Evolutionary conservation across 2,113 vertebrate genomes (phyloP).

Genomic region (Passer domesticus): DNA sequence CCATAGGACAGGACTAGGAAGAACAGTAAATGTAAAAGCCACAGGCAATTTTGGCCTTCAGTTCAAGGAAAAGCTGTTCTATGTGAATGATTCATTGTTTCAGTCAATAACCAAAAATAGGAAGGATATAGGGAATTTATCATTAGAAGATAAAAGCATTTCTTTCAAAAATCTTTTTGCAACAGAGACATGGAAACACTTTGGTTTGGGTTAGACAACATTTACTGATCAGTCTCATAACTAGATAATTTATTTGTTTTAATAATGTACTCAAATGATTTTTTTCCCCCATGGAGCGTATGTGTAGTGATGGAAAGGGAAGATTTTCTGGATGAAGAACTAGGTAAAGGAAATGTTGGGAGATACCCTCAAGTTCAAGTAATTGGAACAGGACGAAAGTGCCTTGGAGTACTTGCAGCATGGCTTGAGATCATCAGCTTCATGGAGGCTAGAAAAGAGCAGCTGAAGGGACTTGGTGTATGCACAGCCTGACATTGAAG

Average conservation of each 20-base stretch:
- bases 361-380: background rate
- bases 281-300: fast-evolving
- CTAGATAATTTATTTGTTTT: background rate
- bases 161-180: background rate
- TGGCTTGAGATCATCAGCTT: background rate
- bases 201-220: background rate
- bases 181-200: background rate
- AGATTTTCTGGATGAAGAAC: background rate
- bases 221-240: background rate
- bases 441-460: background rate
- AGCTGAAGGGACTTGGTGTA: background rate
- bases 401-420: background rate
- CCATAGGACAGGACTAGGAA: background rate
- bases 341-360: background rate
- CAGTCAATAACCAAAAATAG: background rate
- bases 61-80: background rate
- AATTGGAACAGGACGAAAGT: background rate
- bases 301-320: background rate
- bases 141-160: background rate
- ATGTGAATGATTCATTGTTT: background rate
- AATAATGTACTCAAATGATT: background rate
- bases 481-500: background rate
- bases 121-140: background rate
- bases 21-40: background rate
- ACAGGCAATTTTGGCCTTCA: background rate